Conservation (phyloP, 2,888 invertebrate genomes). For the Drosophila aldrichi region DNA sequence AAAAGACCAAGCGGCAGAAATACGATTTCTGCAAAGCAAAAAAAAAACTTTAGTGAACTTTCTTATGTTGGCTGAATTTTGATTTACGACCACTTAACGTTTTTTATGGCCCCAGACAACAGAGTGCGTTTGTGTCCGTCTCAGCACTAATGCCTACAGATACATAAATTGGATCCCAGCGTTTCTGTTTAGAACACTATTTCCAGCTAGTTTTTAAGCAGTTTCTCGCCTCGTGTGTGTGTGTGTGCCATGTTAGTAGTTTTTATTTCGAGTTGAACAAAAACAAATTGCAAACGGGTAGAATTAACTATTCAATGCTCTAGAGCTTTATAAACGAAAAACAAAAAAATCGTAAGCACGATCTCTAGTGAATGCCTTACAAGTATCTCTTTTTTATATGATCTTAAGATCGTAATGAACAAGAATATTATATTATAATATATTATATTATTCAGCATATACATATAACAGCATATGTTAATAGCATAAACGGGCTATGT, state of each 20-base stretch:
- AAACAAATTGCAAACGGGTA: neutral
- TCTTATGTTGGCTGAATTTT: conserved; percentile 68
- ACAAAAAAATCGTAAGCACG: too few relatives aligned
- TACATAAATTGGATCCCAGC: conserved; percentile 40
- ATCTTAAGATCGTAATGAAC: too few relatives aligned
- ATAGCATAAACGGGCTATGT: too few relatives aligned
- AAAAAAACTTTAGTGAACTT: conserved; percentile 52
- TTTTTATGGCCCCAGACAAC: conserved; percentile 66
- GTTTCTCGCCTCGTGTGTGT: conserved; percentile 8
- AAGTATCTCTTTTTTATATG: too few relatives aligned
- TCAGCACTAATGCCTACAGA: conserved; percentile 37
- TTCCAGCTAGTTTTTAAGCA: conserved; percentile 15
- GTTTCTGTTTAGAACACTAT: conserved; percentile 1
- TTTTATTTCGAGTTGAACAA: neutral
- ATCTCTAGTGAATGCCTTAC: too few relatives aligned
- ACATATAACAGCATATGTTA: too few relatives aligned
- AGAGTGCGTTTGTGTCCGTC: conserved; percentile 49
- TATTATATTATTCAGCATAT: too few relatives aligned
- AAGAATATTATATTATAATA: too few relatives aligned
- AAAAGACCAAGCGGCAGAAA: conserved; percentile 36
- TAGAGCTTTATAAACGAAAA: neutral
- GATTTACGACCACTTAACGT: conserved; percentile 79
- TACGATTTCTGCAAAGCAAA: conserved; percentile 25
- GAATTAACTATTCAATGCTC: neutral
- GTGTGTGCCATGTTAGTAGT: conserved; percentile 15